phyloP scores from a whole-genome alignment of 2,888 invertebrate genomes.

The Mantis religiosa region DNA sequence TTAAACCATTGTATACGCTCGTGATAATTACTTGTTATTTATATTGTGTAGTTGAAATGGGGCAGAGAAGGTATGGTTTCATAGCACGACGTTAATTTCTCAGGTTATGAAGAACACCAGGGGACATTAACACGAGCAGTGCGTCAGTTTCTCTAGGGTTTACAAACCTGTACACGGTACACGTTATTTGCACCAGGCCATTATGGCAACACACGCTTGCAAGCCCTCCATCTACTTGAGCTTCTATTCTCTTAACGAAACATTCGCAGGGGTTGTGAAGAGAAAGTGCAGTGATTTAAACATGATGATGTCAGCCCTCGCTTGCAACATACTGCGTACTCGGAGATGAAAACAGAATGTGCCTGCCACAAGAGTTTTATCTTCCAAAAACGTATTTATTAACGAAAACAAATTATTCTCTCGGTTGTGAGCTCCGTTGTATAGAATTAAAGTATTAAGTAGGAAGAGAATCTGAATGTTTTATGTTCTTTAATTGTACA shows the following conservation, averaged over 20 bases:
- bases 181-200: not conserved
- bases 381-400: too few species aligned
- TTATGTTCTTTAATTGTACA: too few species aligned
- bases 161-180: not conserved
- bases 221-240: not conserved
- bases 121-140: not conserved
- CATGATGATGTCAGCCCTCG: not conserved
- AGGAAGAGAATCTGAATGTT: too few species aligned
- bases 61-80: not conserved
- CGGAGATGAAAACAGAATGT: too few species aligned
- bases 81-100: not conserved
- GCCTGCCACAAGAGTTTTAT: too few species aligned
- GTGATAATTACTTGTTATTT: too few species aligned
- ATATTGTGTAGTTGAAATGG: too few species aligned
- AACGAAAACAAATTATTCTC: too few species aligned
- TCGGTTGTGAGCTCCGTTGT: too few species aligned
- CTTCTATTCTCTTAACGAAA: not conserved
- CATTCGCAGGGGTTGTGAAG: not conserved
- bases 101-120: not conserved
- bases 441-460: too few species aligned
- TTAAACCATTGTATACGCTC: too few species aligned
- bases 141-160: too few species aligned
- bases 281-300: not conserved
- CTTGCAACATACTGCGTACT: not conserved
- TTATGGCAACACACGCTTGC: not conserved